Evolutionary conservation across 1,140 invertebrate genomes (phyloP).

Genomic region (Choristoneura fumiferana): DNA sequence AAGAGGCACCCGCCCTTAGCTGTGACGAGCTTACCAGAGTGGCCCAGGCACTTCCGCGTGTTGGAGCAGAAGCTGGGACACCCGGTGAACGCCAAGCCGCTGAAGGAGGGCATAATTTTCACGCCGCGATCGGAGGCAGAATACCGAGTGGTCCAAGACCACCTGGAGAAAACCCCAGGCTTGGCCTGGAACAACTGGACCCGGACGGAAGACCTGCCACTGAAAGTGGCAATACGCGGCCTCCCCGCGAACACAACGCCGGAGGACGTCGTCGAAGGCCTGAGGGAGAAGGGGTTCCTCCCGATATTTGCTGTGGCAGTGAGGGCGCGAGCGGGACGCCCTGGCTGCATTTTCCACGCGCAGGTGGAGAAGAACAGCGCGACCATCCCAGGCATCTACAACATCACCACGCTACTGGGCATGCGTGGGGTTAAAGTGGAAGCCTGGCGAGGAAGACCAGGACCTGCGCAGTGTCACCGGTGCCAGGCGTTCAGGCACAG

Average conservation of each 20-base stretch:
- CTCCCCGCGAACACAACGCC: background rate
- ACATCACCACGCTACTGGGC: background rate
- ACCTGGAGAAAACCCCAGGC: background rate
- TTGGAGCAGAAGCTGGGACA: too few species aligned
- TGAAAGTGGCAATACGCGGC: background rate
- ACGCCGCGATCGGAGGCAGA: background rate
- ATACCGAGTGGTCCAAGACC: background rate
- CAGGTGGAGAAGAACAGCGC: background rate
- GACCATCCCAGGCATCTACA: background rate
- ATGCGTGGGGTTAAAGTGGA: background rate
- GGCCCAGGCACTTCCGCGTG: too few species aligned
- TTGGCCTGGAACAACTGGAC: background rate
- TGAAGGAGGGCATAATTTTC: too few species aligned
- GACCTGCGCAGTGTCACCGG: background rate
- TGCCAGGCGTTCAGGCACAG: background rate
- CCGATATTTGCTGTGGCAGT: background rate
- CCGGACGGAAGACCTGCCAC: background rate
- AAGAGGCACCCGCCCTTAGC: background rate
- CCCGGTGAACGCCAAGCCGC: too few species aligned
- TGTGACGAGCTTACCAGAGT: too few species aligned
- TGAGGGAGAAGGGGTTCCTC: background rate
- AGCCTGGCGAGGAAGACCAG: background rate
- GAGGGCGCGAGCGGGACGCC: background rate
- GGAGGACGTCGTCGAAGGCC: background rate
- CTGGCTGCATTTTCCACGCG: background rate